Conservation (phyloP, 1,140 invertebrate species). For the Penaeus chinensis region DNA sequence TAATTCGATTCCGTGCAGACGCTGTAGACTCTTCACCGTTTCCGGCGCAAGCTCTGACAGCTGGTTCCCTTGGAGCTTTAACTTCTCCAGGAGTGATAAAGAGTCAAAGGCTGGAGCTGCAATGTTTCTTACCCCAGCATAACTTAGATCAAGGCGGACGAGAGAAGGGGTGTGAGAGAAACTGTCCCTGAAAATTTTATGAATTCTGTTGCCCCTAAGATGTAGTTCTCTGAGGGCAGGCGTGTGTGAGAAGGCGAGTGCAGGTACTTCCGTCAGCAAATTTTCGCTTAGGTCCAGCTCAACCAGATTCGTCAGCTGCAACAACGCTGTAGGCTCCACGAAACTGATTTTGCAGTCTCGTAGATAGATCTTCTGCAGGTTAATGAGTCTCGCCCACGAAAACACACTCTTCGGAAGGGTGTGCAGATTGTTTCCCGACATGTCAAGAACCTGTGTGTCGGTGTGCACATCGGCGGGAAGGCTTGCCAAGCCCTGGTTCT, state of each 20-base stretch:
- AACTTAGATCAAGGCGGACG: constrained; percentile 85
- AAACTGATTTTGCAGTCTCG: constrained; percentile 80
- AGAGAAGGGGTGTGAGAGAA: constrained; percentile 81
- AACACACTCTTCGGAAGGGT: constrained; percentile 82
- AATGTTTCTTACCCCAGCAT: constrained; percentile 81
- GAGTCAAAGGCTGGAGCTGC: constrained; percentile 79
- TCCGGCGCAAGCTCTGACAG: constrained; percentile 63
- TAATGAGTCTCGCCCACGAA: constrained; percentile 79
- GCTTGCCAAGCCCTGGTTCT: constrained; percentile 78
- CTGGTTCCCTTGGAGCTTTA: constrained; percentile 60
- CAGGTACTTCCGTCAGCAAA: constrained; percentile 80
- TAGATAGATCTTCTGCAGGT: constrained; percentile 87
- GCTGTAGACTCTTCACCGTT: constrained; percentile 65
- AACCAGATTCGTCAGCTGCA: constrained; percentile 86
- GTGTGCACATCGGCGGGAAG: constrained; percentile 86
- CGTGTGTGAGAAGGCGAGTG: constrained; percentile 79
- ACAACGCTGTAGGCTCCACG: constrained; percentile 82
- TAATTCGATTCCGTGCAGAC: constrained; percentile 64
- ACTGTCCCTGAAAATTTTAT: constrained; percentile 79
- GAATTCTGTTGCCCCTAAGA: constrained; percentile 83
- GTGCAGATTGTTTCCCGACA: constrained; percentile 85
- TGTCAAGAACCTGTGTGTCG: constrained; percentile 88
- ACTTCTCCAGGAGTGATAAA: constrained; percentile 58
- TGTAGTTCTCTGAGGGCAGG: constrained; percentile 80
- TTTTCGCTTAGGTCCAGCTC: constrained; percentile 90